These are phyloP conservation scores for Hypomecis punctinalis DNA, from an alignment of 2,888 invertebrate species.

Conservation along the genomic window DNA sequence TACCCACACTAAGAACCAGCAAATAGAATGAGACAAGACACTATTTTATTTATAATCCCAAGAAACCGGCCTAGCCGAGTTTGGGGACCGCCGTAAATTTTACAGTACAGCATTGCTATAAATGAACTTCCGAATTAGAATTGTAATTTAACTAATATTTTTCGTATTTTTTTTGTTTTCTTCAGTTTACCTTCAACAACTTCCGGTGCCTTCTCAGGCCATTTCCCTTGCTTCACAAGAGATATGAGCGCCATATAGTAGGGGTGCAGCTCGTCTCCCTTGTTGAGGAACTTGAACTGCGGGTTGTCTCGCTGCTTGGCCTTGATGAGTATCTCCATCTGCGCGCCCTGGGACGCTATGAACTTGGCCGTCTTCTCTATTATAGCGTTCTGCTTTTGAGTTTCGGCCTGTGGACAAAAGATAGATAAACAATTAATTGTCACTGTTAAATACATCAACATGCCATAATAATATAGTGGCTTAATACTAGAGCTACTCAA, in stretches of 20 bases:
- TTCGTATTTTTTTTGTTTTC: no score
- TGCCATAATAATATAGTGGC: no score
- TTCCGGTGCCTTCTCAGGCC: constrained; percentile 71
- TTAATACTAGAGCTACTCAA: no score
- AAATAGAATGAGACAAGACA: no score
- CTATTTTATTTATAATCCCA: no score
- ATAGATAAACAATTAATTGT: neutral
- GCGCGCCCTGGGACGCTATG: constrained; percentile 95
- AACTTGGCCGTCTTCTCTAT: constrained; percentile 97
- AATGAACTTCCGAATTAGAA: no score
- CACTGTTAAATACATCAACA: no score
- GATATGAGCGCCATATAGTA: constrained; percentile 92
- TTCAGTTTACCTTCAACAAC: constrained; percentile 63
- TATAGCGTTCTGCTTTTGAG: constrained; percentile 94
- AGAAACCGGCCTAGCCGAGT: no score
- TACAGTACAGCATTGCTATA: no score
- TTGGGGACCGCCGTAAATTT: no score
- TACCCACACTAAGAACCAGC: no score
- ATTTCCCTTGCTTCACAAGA: constrained; percentile 69
- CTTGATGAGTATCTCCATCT: constrained; percentile 99
- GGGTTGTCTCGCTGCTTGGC: constrained; percentile 97
- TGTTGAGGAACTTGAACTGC: constrained; percentile 96
- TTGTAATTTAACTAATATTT: no score
- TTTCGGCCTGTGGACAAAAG: constrained; percentile 88
- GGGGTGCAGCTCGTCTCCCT: constrained; percentile 92